Conservation (phyloP, 2,113 vertebrate genomes). For the Macquaria ambigua region DNA sequence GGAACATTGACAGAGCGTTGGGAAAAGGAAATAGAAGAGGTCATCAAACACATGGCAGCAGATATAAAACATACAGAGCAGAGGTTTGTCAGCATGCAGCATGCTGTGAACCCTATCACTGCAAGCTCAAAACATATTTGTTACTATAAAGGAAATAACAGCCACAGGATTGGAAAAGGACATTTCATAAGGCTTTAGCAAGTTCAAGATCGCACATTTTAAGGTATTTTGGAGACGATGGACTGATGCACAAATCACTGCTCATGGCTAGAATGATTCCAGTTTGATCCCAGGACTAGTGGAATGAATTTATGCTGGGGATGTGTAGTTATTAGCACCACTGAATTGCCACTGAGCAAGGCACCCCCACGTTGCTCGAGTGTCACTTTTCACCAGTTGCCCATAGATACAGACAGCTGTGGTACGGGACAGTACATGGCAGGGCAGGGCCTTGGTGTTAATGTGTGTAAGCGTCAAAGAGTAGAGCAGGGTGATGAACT, state of each 20-base stretch:
- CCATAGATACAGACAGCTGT: background rate
- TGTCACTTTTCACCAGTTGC: background rate
- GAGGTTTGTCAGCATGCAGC: background rate
- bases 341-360: background rate
- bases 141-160: background rate
- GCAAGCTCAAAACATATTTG: no score
- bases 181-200: background rate
- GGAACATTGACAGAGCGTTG: slow-evolving; percentile 21
- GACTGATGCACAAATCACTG: no score
- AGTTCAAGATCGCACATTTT: no score
- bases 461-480: background rate
- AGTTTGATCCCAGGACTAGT: background rate
- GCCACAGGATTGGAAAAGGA: background rate
- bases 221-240: background rate
- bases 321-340: background rate
- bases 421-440: background rate
- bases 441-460: background rate
- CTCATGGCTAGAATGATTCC: background rate
- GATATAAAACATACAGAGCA: background rate
- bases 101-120: background rate
- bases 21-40: slow-evolving; percentile 28
- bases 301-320: background rate
- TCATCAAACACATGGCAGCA: slow-evolving; percentile 32
- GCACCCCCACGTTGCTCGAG: background rate
- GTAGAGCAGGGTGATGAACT: background rate